Percentiles rank a stretch among this genome's conserved stretches.
phyloP scores from a whole-genome alignment of 2,113 vertebrate genomes.

The Nasalis larvatus region DNA sequence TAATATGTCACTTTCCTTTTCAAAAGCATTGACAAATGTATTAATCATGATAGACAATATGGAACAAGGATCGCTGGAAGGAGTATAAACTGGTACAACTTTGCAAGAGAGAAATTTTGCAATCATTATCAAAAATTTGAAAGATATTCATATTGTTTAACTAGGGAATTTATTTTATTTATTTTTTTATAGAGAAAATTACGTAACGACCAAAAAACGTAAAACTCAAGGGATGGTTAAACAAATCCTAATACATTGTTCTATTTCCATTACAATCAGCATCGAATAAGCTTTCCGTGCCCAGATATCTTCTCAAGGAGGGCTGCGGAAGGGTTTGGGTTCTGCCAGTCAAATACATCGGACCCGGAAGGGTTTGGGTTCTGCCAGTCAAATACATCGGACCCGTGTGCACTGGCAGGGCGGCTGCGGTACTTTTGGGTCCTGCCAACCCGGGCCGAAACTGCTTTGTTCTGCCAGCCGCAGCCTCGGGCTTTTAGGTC shows the following conservation, averaged over 20 bases:
- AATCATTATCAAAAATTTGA: background rate
- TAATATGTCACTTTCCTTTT: background rate
- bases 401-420: rapidly evolving
- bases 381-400: background rate
- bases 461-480: background rate
- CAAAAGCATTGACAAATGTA: background rate
- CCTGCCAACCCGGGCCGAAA: rapidly evolving
- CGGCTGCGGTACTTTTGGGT: rapidly evolving
- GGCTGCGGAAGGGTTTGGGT: background rate
- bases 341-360: background rate
- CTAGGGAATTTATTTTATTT: background rate
- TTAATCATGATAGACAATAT: background rate
- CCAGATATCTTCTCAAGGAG: background rate
- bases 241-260: background rate
- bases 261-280: background rate
- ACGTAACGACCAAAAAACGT: background rate
- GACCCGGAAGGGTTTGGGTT: background rate
- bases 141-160: background rate
- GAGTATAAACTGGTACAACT: background rate
- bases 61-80: background rate
- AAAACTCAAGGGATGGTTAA: background rate
- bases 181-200: background rate
- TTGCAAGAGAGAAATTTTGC: slow-evolving; percentile 21
- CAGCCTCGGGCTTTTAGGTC: rapidly evolving
- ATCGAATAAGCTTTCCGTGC: background rate